Conservation (phyloP, 2,888 invertebrate genomes). For the Tineola bisselliella region DNA sequence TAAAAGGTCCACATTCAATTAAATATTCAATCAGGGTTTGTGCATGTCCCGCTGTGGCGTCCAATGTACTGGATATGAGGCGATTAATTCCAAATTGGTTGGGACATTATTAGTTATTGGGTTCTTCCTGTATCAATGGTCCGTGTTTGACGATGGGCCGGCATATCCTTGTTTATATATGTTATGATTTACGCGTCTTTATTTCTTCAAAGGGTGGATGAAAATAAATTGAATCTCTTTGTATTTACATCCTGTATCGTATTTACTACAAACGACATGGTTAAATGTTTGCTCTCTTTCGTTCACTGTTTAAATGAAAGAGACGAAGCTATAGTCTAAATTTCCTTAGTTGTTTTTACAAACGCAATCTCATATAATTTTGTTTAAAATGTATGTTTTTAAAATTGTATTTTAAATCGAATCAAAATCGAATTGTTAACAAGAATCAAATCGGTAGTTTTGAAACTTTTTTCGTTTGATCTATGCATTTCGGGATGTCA, state of each 20-base stretch:
- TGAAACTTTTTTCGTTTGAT: not conserved
- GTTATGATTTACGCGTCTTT: too few species aligned
- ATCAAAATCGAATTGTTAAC: not conserved
- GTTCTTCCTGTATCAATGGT: not conserved
- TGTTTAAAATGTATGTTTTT: too few species aligned
- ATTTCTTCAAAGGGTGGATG: too few species aligned
- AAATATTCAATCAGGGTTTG: constrained; percentile 47
- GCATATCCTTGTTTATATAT: not conserved
- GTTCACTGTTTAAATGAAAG: too few species aligned
- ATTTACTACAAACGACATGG: too few species aligned
- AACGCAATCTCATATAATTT: too few species aligned
- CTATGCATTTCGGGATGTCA: not conserved
- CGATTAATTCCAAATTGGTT: constrained; percentile 33
- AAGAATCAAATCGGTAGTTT: not conserved
- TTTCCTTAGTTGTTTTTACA: too few species aligned
- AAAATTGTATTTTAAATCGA: not conserved
- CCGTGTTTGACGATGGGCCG: not conserved
- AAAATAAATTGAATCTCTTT: too few species aligned
- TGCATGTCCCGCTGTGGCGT: constrained; percentile 28
- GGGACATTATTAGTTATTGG: not conserved
- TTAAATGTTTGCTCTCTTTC: too few species aligned
- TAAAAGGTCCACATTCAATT: constrained; percentile 45
- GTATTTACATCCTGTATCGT: too few species aligned
- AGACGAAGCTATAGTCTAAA: too few species aligned
- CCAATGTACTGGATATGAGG: constrained; percentile 18